These are phyloP conservation scores for Apamea sordens DNA, from an alignment of 2,888 invertebrate genomes.

Conservation along the genomic window DNA sequence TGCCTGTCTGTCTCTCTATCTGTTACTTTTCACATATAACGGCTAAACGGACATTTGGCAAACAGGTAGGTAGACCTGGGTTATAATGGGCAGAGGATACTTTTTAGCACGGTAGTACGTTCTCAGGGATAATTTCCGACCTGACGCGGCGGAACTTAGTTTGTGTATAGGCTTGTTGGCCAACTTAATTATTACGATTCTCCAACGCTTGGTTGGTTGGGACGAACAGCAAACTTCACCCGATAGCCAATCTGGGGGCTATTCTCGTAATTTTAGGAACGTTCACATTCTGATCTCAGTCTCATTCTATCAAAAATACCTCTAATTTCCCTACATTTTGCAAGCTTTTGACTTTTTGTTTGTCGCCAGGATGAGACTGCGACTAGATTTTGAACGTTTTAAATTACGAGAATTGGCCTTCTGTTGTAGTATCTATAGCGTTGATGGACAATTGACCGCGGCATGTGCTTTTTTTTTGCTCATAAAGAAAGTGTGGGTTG, in stretches of 20 bases:
- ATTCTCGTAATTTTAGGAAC: too few relatives aligned
- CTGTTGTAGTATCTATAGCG: neutral
- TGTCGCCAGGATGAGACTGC: too few relatives aligned
- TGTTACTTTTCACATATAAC: neutral
- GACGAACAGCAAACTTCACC: neutral
- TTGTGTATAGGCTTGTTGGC: neutral
- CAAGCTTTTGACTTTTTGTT: too few relatives aligned
- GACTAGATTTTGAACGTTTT: too few relatives aligned
- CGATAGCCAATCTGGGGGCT: neutral
- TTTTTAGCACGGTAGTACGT: neutral
- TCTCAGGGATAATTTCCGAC: neutral
- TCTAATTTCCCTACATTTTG: too few relatives aligned
- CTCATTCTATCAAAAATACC: too few relatives aligned
- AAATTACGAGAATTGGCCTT: too few relatives aligned
- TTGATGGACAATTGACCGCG: neutral
- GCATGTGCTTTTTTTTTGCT: neutral
- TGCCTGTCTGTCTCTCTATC: neutral
- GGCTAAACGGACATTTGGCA: neutral
- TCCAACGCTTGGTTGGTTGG: neutral
- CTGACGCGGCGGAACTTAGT: neutral
- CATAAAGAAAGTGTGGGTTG: too few relatives aligned
- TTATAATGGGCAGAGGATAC: neutral
- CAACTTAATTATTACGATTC: neutral
- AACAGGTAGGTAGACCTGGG: too few relatives aligned
- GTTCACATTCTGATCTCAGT: too few relatives aligned